Base-by-base conservation (phyloP, 1,140 invertebrate species). In the Leptonema lineaticorne region DNA sequence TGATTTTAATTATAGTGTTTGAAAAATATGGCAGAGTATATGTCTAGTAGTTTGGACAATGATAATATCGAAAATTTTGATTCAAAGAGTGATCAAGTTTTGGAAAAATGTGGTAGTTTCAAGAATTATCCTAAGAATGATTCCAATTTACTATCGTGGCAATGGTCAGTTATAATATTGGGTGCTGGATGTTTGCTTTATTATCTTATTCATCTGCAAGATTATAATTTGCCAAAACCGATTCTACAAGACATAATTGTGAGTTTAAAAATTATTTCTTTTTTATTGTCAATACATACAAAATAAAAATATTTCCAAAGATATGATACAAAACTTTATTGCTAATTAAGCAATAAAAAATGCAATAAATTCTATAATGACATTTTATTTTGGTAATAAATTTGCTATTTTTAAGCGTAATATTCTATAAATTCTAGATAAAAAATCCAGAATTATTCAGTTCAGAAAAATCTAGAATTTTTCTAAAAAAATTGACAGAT, bases 391-490 rank as follows among this genome's bases (percentile, higher is more conserved):
- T 37, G 7, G 7, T 37, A 37, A n/a, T 8, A 8, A 37, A 37
- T 37, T 8, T 37, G 7, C n/a, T 37, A 8, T 37, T 37, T 7
- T 37, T 7, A 8, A n/a, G n/a, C n/a, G n/a, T n/a, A n/a, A n/a
- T n/a, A n/a, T n/a, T n/a, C n/a, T n/a, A n/a, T n/a, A n/a, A n/a
- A 30, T 59, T 59, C 33, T 11, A 59, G 57, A 16, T 5, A 3
- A 11, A 59, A 29, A 50, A 64, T 64, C 45, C 65, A 9, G 7
- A 9, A 5, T 58, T 59, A 9, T 73, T 73, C 33, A 68, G 65
- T 22, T 59, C 64, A n/a, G 71, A 68, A 37, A 68, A 66, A 33
- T 69, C 71, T 1, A 59, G 63, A 46, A 37, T n/a, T 20, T 60
- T 28, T 24, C 50, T 68, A 7, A 20, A 62, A 24, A 65, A 68